Percentiles rank a stretch among this genome's conserved stretches.
Conservation (phyloP, 2,888 invertebrate genomes). For the Hemaris fuciformis region DNA sequence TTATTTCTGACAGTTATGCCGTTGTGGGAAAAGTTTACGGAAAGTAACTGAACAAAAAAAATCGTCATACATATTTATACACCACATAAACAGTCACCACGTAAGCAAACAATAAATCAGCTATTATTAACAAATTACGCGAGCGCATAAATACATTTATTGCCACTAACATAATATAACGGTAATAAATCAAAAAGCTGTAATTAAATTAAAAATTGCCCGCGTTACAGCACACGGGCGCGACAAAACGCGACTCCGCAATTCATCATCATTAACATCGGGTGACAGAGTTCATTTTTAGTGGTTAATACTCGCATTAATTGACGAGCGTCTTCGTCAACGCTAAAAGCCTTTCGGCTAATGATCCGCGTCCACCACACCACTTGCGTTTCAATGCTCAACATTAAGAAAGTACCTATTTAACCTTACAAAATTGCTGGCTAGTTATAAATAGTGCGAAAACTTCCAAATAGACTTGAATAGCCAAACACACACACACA, state of each 20-base stretch:
- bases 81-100: no score
- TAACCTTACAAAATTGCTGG: no score
- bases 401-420: not conserved
- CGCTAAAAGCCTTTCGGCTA: slow-evolving; percentile 10
- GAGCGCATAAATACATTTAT: not conserved
- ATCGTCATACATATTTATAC: no score
- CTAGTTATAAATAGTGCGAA: no score
- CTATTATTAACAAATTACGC: not conserved
- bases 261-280: slow-evolving; percentile 27
- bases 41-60: no score
- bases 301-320: not conserved
- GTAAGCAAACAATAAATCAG: not conserved
- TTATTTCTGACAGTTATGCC: no score
- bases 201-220: slow-evolving; percentile 9
- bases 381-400: not conserved
- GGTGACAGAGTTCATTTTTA: slow-evolving; percentile 23
- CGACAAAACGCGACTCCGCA: slow-evolving; percentile 10
- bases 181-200: not conserved
- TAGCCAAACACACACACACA: no score
- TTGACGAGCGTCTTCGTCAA: not conserved
- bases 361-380: not conserved
- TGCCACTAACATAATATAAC: not conserved
- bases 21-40: no score
- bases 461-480: no score
- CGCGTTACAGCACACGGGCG: not conserved